Base-by-base conservation (phyloP, 2,888 invertebrate genomes). In the Ligdia adustata region DNA sequence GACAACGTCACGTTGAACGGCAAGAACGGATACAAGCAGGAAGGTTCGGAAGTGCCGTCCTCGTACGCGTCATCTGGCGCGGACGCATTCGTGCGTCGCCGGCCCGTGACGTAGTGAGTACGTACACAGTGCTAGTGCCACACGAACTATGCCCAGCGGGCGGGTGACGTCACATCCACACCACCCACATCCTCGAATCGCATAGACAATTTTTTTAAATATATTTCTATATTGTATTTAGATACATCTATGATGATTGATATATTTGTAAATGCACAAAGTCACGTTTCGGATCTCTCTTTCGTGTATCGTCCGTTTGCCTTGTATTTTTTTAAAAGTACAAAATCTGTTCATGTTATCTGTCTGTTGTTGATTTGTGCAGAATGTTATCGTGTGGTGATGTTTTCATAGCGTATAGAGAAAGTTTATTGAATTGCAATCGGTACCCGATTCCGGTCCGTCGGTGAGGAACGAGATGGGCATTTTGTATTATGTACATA, bases 41-140 rank as follows among this genome's bases (percentile, higher is more conserved):
- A 77, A 44, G 91, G 83, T 11, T 82, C 89, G 1, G 72, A 75
- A 4, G 80, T 88, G 37, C 88, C 89, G 9, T 84, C 71, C 60
- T 82, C 89, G 35, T 89, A 90, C 74, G 86, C 89, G 18, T 80
- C 89, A 4, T 86, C 86, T 0, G 79, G 83, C 1, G 89, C 87
- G 2, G 89, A 85, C 68, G 89, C 89, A 3, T 90, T 86, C 71
- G 89, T 90, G 20, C 79, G 89, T 14, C 75, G 82, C 43, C 85
- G 89, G 4, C 72, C 78, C 13, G 42, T 55, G 35, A 58, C 63
- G 15, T 63, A 63, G 61, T 61, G 54, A 12, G 22, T 37, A 15
- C 9, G 3, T 6, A 13, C 5, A 1, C 4, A 15, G 18, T 1
- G 13, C 34, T 13, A 34, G 22, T 13, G 22, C 29, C n/a, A n/a